These are phyloP conservation scores for Redunca redunca DNA, from an alignment of 2,113 vertebrate genomes.

Conservation along the genomic window DNA sequence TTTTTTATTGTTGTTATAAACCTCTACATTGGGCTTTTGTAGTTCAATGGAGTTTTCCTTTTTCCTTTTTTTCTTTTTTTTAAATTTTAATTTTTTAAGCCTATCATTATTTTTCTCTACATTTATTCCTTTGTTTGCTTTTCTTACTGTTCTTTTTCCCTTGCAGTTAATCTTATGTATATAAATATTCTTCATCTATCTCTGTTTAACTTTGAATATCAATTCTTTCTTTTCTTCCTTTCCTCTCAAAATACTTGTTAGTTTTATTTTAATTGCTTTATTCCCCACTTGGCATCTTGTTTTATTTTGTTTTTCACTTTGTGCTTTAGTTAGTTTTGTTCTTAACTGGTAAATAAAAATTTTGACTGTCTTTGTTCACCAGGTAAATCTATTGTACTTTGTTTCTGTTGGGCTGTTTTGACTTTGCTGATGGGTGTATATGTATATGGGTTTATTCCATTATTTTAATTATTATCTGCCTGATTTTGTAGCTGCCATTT, in stretches of 20 bases:
- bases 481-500: too few species aligned
- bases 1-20: background rate
- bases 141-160: background rate
- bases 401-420: background rate
- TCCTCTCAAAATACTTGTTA: background rate
- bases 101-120: background rate
- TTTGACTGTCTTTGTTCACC: background rate
- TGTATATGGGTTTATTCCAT: too few species aligned
- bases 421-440: background rate
- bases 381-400: background rate
- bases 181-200: background rate
- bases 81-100: background rate
- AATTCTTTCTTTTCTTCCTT: background rate
- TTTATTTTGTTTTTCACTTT: background rate
- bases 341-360: background rate
- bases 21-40: rapidly evolving
- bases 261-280: background rate
- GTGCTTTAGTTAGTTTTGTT: background rate
- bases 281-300: background rate
- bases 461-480: too few species aligned
- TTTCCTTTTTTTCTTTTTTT: background rate
- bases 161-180: background rate
- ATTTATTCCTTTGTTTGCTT: background rate
- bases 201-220: background rate
- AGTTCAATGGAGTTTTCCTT: background rate